Evolutionary conservation across 2,113 vertebrate genomes (phyloP).

Genomic region (Limnothrissa miodon): DNA sequence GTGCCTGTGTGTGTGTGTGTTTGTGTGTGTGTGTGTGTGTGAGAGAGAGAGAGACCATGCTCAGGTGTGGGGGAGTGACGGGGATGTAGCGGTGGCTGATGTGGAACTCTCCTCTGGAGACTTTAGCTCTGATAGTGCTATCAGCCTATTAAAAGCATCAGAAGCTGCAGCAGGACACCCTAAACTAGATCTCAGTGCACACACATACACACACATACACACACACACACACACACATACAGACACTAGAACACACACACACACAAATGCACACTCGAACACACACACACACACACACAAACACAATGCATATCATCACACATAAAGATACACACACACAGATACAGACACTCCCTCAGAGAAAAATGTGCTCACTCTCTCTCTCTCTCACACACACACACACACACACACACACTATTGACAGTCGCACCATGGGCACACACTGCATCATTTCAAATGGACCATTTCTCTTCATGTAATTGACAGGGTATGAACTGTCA

Average conservation of each 20-base stretch:
- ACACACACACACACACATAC: not conserved
- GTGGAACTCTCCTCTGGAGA: slow-evolving; percentile 61
- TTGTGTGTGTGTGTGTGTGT: not conserved
- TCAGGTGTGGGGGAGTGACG: not conserved
- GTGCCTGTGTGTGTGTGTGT: not conserved
- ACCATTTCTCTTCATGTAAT: not conserved
- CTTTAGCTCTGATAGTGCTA: not conserved
- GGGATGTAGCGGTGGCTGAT: slow-evolving; percentile 42
- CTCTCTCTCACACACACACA: not conserved
- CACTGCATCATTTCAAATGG: not conserved
- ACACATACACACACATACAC: not conserved
- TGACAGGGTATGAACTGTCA: not conserved
- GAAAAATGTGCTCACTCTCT: not conserved
- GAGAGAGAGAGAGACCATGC: not conserved
- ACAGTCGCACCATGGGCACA: not conserved
- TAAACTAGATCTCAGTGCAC: slow-evolving; percentile 67
- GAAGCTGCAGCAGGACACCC: slow-evolving; percentile 53
- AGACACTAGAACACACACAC: not conserved
- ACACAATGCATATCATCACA: not conserved
- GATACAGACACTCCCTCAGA: not conserved
- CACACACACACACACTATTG: not conserved
- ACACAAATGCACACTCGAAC: not conserved
- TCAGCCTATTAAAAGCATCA: slow-evolving; percentile 63
- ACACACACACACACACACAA: not conserved
- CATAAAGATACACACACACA: not conserved